phyloP scores from a whole-genome alignment of 2,113 vertebrate species.

The Pterocles gutturalis region DNA sequence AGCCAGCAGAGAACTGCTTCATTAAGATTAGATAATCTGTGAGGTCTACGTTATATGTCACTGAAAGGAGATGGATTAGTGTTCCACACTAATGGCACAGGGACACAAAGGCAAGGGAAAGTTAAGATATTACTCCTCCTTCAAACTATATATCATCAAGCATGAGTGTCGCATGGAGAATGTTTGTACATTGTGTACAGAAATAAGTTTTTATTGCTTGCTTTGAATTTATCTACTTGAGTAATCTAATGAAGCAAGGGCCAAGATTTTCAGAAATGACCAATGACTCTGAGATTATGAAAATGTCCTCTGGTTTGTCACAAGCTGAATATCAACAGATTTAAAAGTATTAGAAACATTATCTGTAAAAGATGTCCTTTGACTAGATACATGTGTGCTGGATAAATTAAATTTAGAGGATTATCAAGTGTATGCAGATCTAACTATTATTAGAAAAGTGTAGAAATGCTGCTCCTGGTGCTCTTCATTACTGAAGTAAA shows the following conservation, averaged over 20 bases:
- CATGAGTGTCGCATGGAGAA: constrained; percentile 8
- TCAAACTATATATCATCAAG: neutral
- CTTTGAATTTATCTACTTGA: neutral
- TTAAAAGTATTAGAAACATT: neutral
- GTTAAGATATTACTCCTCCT: neutral
- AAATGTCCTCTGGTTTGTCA: neutral
- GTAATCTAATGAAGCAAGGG: neutral
- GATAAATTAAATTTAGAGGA: neutral
- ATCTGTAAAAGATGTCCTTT: neutral
- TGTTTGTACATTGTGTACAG: neutral
- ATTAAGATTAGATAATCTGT: constrained; percentile 9
- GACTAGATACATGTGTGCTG: neutral
- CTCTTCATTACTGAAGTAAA: neutral
- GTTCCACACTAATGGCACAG: neutral
- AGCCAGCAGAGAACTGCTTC: constrained; percentile 25
- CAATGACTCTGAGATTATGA: neutral
- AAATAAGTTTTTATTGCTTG: neutral
- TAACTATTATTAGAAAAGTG: neutral
- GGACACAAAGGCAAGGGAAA: constrained; percentile 20
- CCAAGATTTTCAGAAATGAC: neutral
- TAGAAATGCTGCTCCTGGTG: neutral
- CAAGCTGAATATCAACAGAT: neutral
- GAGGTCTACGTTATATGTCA: neutral
- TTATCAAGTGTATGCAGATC: neutral
- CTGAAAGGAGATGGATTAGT: constrained; percentile 38